phyloP scores from a whole-genome alignment of 2,113 vertebrate genomes.

The Grammatotria lemairii region DNA sequence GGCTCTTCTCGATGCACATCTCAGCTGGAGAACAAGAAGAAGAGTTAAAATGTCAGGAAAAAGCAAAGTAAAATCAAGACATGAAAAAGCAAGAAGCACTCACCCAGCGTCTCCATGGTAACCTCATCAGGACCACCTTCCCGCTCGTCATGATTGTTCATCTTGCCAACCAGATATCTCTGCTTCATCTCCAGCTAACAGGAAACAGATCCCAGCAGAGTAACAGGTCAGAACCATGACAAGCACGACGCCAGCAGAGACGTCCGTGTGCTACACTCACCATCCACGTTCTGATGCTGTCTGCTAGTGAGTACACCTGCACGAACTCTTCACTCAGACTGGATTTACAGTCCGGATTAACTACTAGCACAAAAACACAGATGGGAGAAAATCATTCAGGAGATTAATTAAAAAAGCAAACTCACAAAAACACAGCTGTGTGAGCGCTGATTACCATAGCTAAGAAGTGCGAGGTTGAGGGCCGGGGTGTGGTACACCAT shows the following conservation, averaged over 20 bases:
- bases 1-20: slow-evolving; percentile 87
- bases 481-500: slow-evolving; percentile 93
- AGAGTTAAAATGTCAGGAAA: background rate
- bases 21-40: slow-evolving; percentile 73
- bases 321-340: slow-evolving; percentile 83
- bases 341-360: slow-evolving; percentile 78
- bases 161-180: slow-evolving; percentile 77
- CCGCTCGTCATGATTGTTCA: slow-evolving; percentile 68
- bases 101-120: slow-evolving; percentile 85
- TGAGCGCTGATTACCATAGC: slow-evolving; percentile 73
- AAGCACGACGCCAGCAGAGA: background rate
- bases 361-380: slow-evolving; percentile 61
- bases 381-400: background rate
- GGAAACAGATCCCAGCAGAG: background rate
- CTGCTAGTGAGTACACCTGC: slow-evolving; percentile 85
- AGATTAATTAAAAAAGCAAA: background rate
- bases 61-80: background rate
- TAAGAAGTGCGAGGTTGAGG: slow-evolving; percentile 81
- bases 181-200: slow-evolving; percentile 96
- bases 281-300: slow-evolving; percentile 97
- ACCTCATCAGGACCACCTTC: slow-evolving; percentile 74
- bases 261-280: slow-evolving; percentile 67
- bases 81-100: slow-evolving; percentile 30
- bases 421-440: background rate
- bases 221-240: background rate